Evolutionary conservation across 2,797 vertebrate species (phyloP), one percentile per base, ranked within the genome.

Genomic region (Denticeps clupeoides): DNA sequence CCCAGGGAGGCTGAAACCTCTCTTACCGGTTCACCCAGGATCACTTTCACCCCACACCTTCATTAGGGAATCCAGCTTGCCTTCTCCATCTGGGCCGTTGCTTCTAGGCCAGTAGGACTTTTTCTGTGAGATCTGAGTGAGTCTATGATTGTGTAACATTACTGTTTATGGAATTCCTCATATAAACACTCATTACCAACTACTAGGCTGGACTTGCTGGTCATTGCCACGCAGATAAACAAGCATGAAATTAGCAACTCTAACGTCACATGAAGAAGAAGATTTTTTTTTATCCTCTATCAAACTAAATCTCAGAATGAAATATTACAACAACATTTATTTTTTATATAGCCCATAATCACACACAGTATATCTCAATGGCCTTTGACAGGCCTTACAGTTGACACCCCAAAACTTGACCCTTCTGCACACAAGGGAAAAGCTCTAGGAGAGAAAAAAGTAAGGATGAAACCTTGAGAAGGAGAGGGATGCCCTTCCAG

Each of bases 211-310:
- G 41, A 60, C 13, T 53, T 60, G 59, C 50, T 56, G 58, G 63
- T 64, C 16, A 7, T 68, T 66, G 66, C 58, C 56, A 41, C 60
- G 37, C 56, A 51, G 37, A 63, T 72, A 74, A 77, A 75, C 72
- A 73, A 50, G 48, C 2, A 49, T 52, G 52, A 65, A 68, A 72
- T 58, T 70, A 59, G 67, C 55, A n/a, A n/a, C n/a, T n/a, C 40
- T n/a, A n/a, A n/a, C n/a, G n/a, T n/a, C n/a, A n/a, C n/a, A 32
- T 22, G 6, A 13, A 38, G 55, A 10, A 0, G 47, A 48, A 37
- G 41, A 55, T 64, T 56, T 60, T n/a, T n/a, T n/a, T n/a, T n/a
- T n/a, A n/a, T n/a, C n/a, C n/a, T n/a, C n/a, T n/a, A n/a, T n/a
- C n/a, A n/a, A n/a, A n/a, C n/a, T n/a, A n/a, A n/a, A n/a, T n/a